phyloP scores from a whole-genome alignment of 2,797 vertebrate species.

The Myotis planiceps region DNA sequence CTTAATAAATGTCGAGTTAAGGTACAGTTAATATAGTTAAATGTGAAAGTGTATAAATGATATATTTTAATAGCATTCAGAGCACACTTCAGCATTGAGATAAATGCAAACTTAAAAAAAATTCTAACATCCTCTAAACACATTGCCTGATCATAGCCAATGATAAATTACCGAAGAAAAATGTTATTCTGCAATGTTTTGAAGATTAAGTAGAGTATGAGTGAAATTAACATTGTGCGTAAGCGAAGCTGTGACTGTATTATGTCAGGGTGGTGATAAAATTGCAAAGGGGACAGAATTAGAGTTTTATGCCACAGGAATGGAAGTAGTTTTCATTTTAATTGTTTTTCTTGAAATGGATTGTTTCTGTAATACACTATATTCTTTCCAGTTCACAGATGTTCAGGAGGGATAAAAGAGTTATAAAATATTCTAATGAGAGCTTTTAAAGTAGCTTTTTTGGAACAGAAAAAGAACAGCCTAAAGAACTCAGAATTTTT shows the following conservation, averaged over 20 bases:
- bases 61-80: conserved; percentile 81
- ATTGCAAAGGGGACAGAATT: conserved; percentile 75
- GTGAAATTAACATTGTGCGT: conserved; percentile 79
- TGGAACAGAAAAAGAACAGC: conserved; percentile 63
- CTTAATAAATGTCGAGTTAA: conserved; percentile 87
- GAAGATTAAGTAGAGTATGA: conserved; percentile 79
- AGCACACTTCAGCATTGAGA: conserved; percentile 80
- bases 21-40: conserved; percentile 86
- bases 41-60: conserved; percentile 83
- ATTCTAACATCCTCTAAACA: conserved; percentile 72
- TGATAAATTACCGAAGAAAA: conserved; percentile 73
- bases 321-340: conserved; percentile 74
- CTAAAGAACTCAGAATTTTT: conserved; percentile 73
- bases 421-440: conserved; percentile 79
- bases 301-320: conserved; percentile 72
- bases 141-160: conserved; percentile 67
- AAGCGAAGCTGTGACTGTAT: conserved; percentile 71
- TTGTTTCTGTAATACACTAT: conserved; percentile 78
- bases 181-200: conserved; percentile 73
- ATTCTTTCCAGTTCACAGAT: conserved; percentile 76
- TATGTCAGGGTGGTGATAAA: conserved; percentile 80
- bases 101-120: conserved; percentile 80
- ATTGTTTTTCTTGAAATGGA: conserved; percentile 80
- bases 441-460: conserved; percentile 77
- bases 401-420: conserved; percentile 78